Percentiles rank a stretch among this genome's conserved stretches.
Conservation (phyloP, 1,140 invertebrate genomes). For the Mycetomoellerius zeteki region DNA sequence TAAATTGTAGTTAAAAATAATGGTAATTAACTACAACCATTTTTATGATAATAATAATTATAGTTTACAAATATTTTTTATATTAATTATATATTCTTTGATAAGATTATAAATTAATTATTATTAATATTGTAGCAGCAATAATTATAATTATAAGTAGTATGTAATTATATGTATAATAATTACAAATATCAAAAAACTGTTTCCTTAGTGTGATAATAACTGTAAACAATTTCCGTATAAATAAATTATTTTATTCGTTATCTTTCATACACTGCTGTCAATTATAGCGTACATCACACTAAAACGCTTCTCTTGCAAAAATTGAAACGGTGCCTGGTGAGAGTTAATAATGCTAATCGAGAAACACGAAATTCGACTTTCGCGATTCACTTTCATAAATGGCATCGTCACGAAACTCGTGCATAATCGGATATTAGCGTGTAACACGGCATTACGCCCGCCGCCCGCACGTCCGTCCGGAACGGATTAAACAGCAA, state of each 20-base stretch:
- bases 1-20: too few relatives aligned
- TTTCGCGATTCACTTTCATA: slow-evolving; percentile 50
- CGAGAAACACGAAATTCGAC: slow-evolving; percentile 24
- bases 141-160: too few relatives aligned
- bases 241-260: not conserved
- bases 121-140: too few relatives aligned
- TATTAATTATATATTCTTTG: too few relatives aligned
- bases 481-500: slow-evolving; percentile 61
- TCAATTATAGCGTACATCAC: not conserved
- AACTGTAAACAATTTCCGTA: too few relatives aligned
- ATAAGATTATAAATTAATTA: too few relatives aligned
- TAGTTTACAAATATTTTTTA: too few relatives aligned
- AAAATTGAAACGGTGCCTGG: not conserved
- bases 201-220: too few relatives aligned
- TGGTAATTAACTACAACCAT: too few relatives aligned
- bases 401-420: slow-evolving; percentile 53
- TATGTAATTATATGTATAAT: too few relatives aligned
- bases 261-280: not conserved
- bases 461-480: slow-evolving; percentile 55
- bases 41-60: too few relatives aligned
- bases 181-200: too few relatives aligned
- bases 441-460: slow-evolving; percentile 60
- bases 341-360: not conserved
- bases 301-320: not conserved
- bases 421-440: slow-evolving; percentile 55